phyloP scores from a whole-genome alignment of 2,113 vertebrate genomes.

The Apeltes quadracus region DNA sequence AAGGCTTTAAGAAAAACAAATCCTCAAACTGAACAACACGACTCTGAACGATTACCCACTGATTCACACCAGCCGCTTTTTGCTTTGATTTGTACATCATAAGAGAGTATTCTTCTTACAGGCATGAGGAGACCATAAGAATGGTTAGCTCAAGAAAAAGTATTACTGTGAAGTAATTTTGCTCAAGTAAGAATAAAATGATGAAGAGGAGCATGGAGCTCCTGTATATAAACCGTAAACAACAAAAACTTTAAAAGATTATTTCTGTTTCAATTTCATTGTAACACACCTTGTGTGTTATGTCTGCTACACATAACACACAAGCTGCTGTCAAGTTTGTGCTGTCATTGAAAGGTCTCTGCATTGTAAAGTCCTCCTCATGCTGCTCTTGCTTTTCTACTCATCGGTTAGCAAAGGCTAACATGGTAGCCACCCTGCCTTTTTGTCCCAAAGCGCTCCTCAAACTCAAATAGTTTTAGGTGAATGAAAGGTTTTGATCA shows the following conservation, averaged over 20 bases:
- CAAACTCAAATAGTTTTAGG: background rate
- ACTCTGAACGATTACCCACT: conserved; percentile 6
- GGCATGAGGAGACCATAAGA: background rate
- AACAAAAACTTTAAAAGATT: no score
- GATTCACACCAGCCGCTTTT: background rate
- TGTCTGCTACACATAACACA: no score
- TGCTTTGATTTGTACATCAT: background rate
- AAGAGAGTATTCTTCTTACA: conserved; percentile 2
- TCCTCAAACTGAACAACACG: background rate
- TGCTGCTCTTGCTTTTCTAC: background rate
- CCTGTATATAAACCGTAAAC: no score
- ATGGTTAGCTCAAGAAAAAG: background rate
- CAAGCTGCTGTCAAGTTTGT: no score
- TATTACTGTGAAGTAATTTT: background rate
- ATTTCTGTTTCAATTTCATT: no score
- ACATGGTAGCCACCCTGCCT: background rate
- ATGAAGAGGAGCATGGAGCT: background rate
- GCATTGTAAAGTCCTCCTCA: background rate
- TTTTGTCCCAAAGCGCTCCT: background rate
- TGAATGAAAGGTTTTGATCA: background rate
- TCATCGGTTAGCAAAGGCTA: no score
- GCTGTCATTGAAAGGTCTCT: background rate
- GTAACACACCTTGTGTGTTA: no score
- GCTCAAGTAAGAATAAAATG: background rate
- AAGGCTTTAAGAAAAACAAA: background rate